These are phyloP conservation scores for Listronotus oregonensis DNA, from an alignment of 1,140 invertebrate genomes.

Conservation along the genomic window DNA sequence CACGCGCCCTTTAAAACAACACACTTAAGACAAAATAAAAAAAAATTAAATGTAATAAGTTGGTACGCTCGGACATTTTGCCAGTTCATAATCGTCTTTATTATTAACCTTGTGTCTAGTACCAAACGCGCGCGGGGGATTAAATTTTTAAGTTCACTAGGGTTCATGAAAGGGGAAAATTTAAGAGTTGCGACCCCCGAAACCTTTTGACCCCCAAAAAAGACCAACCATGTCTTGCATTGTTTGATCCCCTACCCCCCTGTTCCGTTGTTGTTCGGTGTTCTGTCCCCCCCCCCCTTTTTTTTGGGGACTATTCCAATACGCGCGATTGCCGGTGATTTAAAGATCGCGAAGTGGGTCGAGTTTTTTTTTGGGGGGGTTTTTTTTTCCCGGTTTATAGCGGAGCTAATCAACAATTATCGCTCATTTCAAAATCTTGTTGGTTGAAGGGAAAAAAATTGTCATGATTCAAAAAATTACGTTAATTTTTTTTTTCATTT, in stretches of 20 bases:
- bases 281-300: background rate
- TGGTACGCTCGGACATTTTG: conserved; percentile 25
- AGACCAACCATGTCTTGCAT: conserved; percentile 35
- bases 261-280: conserved; percentile 21
- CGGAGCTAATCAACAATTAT: too few relatives aligned
- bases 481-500: too few relatives aligned
- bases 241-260: conserved; percentile 30
- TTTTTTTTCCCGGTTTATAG: too few relatives aligned
- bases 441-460: too few relatives aligned
- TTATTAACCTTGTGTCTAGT: conserved; percentile 39
- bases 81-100: conserved; percentile 37
- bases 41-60: conserved; percentile 3
- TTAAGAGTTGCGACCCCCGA: conserved; percentile 26
- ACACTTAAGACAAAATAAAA: conserved; percentile 1
- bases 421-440: too few relatives aligned
- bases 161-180: conserved; percentile 41
- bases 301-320: background rate
- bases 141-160: conserved; percentile 39
- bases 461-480: too few relatives aligned
- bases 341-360: too few relatives aligned
- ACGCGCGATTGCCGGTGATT: background rate
- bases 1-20: conserved; percentile 2
- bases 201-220: conserved; percentile 26
- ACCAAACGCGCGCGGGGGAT: conserved; percentile 36
- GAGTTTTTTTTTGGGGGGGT: too few relatives aligned